Percentiles rank a stretch among this genome's conserved stretches.
Evolutionary conservation across 2,888 invertebrate species (phyloP).

Genomic region (Carpatolechia fugitivella): DNA sequence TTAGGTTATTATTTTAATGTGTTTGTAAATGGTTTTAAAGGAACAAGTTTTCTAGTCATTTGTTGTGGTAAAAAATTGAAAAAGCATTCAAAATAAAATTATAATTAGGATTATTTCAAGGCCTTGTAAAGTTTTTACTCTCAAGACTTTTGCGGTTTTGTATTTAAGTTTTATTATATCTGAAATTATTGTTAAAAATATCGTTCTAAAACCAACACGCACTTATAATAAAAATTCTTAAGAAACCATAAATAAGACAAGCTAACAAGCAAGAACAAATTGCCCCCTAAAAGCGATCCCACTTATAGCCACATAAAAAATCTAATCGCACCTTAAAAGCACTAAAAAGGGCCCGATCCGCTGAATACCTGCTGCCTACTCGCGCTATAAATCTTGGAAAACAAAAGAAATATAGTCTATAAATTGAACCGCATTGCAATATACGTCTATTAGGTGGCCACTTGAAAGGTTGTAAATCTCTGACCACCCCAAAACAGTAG

Average conservation of each 20-base stretch:
- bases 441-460: slow-evolving; percentile 73
- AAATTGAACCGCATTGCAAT: slow-evolving; percentile 70
- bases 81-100: not conserved
- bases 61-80: not conserved
- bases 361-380: slow-evolving; percentile 37
- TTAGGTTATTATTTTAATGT: slow-evolving; percentile 25
- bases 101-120: no score
- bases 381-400: slow-evolving; percentile 56
- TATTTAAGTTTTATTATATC: no score
- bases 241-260: not conserved
- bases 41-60: not conserved
- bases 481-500: slow-evolving; percentile 52
- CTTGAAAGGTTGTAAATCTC: slow-evolving; percentile 71
- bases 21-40: slow-evolving; percentile 23
- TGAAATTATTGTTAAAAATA: not conserved
- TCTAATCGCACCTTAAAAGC: slow-evolving; percentile 43
- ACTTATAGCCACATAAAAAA: slow-evolving; percentile 28
- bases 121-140: no score
- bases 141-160: no score
- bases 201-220: no score
- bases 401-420: slow-evolving; percentile 72
- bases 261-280: slow-evolving; percentile 1
- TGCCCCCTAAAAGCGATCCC: not conserved
- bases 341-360: slow-evolving; percentile 40
- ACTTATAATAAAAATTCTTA: no score